Evolutionary conservation across 2,113 vertebrate species (phyloP), one percentile per base, ranked within the genome.

Genomic region (Bagarius yarrelli): DNA sequence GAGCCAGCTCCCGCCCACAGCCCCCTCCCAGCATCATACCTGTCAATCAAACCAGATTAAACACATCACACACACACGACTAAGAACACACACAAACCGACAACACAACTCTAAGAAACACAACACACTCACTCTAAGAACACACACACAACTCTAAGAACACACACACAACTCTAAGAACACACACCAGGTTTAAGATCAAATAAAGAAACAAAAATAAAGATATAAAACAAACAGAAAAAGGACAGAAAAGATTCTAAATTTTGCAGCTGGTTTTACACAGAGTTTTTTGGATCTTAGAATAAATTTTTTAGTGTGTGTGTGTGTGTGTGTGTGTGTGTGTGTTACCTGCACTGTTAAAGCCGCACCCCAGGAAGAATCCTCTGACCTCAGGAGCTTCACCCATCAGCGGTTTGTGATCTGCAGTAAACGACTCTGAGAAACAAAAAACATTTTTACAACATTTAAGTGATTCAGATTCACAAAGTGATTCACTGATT

Each of bases 1-100:
- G 95, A 57, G 97, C 97, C 85, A 99, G 90, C 79, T 99, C 97
- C 88, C 88, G 92, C 21, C 98, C 98, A 0, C 98, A 99, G 84
- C 98, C 98, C 0, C 97, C 97, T 14, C 97, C 97, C 72, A 99
- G 88, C 98, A 99, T 98, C 98, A 99, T 99, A 34, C 98, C 98
- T 86, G 67, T 50, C 73, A 81, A 80, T 78, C 72, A 84, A 23
- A 76, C 25, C 30, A 82, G 8, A 44, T 67, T 30, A 84, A 4
- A 40, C 11, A 12, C 23, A 18, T 57, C 80, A 30, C 15, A 40
- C 53, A 71, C 15, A 59, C 23, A 76, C 18, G 0, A 1, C 34
- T 18, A 40, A 14, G 36, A 4, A 70, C 47, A 27, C 55, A 40
- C 36, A 40, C 36, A 40, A 3, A 40, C 3, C 3, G 8, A 40